Evolutionary conservation across 2,888 invertebrate genomes (phyloP).

Genomic region (Apamea epomidion): DNA sequence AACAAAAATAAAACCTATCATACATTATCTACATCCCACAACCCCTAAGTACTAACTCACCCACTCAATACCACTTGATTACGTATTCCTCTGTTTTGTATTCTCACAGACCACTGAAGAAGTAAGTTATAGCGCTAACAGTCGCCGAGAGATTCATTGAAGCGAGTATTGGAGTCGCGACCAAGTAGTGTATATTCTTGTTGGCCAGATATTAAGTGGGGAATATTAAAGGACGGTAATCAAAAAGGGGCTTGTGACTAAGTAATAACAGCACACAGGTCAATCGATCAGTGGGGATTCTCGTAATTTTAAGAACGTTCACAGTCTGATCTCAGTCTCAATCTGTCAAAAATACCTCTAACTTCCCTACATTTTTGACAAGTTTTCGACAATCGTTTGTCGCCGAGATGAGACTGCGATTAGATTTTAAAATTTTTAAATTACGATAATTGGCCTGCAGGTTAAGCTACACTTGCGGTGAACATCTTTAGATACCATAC

Average conservation of each 20-base stretch:
- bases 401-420: too few relatives aligned
- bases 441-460: too few relatives aligned
- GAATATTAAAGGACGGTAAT: background rate
- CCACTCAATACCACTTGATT: background rate
- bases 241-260: background rate
- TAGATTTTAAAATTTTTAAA: too few relatives aligned
- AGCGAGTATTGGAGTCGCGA: background rate
- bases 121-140: conserved; percentile 13
- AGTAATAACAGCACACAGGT: too few relatives aligned
- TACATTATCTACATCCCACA: background rate
- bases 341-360: too few relatives aligned
- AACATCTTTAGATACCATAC: too few relatives aligned
- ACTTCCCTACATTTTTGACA: too few relatives aligned
- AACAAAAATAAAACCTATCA: background rate
- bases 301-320: too few relatives aligned
- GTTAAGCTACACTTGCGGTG: too few relatives aligned
- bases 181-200: background rate
- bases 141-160: conserved; percentile 10
- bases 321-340: too few relatives aligned
- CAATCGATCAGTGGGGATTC: too few relatives aligned
- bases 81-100: conserved; percentile 19
- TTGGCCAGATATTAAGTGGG: background rate
- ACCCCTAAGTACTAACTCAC: background rate
- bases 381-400: too few relatives aligned
- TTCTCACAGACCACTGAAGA: conserved; percentile 25